A percentile compares a stretch with the other conserved stretches of the same genome.
phyloP scores from a whole-genome alignment of 1,140 invertebrate species.

The Tribolium castaneum region DNA sequence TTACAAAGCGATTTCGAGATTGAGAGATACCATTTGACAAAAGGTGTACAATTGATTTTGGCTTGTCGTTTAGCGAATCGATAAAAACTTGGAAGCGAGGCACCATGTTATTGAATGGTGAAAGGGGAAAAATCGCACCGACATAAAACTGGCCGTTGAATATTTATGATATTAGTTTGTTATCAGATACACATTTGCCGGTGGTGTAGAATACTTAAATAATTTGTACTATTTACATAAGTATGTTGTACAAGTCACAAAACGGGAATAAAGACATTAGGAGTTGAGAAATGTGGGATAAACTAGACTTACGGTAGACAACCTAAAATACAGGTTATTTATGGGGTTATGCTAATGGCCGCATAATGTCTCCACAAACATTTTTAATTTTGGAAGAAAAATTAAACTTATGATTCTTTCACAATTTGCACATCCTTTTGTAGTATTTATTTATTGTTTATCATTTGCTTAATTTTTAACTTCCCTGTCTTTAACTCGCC shows the following conservation, averaged over 20 bases:
- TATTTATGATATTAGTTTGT: slow-evolving; percentile 20
- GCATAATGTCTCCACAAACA: too few relatives aligned
- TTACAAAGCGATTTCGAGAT: slow-evolving; percentile 1
- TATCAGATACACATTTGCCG: background rate
- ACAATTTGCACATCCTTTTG: too few relatives aligned
- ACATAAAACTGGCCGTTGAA: background rate
- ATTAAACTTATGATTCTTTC: too few relatives aligned
- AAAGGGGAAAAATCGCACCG: background rate
- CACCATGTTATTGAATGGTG: too few relatives aligned
- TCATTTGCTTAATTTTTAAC: too few relatives aligned
- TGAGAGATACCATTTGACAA: background rate
- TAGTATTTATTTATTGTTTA: too few relatives aligned
- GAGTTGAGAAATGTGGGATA: too few relatives aligned
- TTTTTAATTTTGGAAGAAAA: too few relatives aligned
- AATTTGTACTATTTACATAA: slow-evolving; percentile 27
- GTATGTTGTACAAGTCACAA: background rate
- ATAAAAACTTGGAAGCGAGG: background rate
- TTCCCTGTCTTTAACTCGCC: too few relatives aligned
- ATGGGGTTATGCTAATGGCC: too few relatives aligned
- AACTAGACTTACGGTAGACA: too few relatives aligned
- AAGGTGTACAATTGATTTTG: slow-evolving; percentile 10
- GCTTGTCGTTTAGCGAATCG: background rate
- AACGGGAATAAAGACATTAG: background rate
- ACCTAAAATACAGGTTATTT: too few relatives aligned
- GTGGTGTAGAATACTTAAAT: slow-evolving; percentile 5